Evolutionary conservation across 2,797 vertebrate species (phyloP).

Genomic region (Leuciscus waleckii): DNA sequence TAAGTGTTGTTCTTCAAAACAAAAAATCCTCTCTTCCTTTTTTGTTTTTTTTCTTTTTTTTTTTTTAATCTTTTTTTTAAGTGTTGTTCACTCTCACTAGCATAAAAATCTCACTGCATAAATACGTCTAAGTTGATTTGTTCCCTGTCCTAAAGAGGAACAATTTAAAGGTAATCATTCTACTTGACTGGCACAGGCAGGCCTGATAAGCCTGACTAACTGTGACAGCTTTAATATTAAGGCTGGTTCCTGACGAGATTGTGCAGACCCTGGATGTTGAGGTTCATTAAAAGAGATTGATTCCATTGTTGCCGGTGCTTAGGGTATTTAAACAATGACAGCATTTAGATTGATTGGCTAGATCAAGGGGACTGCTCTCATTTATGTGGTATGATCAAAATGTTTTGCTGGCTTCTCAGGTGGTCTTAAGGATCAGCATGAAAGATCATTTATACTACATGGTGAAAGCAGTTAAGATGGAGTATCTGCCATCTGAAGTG

Average conservation of each 20-base stretch:
- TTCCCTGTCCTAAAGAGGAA: not conserved
- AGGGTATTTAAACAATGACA: not conserved
- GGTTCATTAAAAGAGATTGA: not conserved
- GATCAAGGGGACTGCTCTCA: not conserved
- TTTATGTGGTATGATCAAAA: constrained; percentile 10
- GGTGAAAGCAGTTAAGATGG: not conserved
- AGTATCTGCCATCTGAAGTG: constrained; percentile 43
- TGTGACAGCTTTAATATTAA: not conserved
- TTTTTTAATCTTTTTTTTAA: not conserved
- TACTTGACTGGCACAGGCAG: not conserved
- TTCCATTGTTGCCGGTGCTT: not conserved
- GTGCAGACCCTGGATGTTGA: not conserved
- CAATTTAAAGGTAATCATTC: constrained; percentile 4
- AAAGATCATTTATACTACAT: not conserved
- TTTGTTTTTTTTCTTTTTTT: not conserved
- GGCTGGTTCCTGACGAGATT: not conserved
- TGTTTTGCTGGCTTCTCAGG: constrained; percentile 22
- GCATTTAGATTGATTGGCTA: not conserved
- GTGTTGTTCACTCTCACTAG: not conserved
- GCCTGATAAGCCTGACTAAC: constrained; percentile 1
- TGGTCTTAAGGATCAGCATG: constrained; percentile 7
- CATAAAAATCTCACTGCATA: not conserved
- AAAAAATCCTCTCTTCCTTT: no score
- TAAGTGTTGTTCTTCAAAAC: no score
- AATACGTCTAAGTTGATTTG: not conserved